A percentile compares a stretch with the other conserved stretches of the same genome.
Conservation (phyloP, 2,113 vertebrate species). For the Polyodon spathula region DNA sequence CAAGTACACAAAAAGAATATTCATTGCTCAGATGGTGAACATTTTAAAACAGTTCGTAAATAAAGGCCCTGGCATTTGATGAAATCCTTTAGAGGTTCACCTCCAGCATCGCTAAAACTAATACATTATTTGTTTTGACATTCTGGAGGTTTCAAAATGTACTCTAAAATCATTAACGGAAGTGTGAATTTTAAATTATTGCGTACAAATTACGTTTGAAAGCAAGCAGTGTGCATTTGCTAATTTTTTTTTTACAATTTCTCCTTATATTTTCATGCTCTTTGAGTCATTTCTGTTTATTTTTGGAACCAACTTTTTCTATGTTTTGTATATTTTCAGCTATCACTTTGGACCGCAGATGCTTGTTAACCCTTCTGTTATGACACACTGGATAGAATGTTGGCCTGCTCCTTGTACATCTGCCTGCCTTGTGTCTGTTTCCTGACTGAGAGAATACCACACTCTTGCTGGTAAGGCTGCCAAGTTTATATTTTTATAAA, state of each 20-base stretch:
- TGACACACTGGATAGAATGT: too few relatives aligned
- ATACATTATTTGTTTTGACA: constrained; percentile 8
- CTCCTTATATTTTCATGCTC: background rate
- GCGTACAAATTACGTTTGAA: background rate
- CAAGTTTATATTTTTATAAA: too few relatives aligned
- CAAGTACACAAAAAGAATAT: constrained; percentile 2
- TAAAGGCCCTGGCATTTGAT: background rate
- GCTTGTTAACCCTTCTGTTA: too few relatives aligned
- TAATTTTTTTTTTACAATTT: background rate
- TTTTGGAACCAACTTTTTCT: too few relatives aligned
- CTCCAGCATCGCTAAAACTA: constrained; percentile 2
- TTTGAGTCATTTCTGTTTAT: background rate
- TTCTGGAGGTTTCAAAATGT: constrained; percentile 17
- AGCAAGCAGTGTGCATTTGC: background rate
- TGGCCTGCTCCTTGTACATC: too few relatives aligned
- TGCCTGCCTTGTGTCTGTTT: too few relatives aligned
- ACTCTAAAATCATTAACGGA: background rate
- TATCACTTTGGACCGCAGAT: background rate
- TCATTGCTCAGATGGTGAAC: constrained; percentile 1
- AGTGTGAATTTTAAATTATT: background rate
- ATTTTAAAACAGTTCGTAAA: background rate
- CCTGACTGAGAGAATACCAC: too few relatives aligned
- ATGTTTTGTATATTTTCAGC: background rate
- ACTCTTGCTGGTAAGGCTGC: too few relatives aligned
- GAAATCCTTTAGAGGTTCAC: background rate